These are phyloP conservation scores for Falco biarmicus DNA, from an alignment of 2,797 vertebrate genomes.

Conservation along the genomic window DNA sequence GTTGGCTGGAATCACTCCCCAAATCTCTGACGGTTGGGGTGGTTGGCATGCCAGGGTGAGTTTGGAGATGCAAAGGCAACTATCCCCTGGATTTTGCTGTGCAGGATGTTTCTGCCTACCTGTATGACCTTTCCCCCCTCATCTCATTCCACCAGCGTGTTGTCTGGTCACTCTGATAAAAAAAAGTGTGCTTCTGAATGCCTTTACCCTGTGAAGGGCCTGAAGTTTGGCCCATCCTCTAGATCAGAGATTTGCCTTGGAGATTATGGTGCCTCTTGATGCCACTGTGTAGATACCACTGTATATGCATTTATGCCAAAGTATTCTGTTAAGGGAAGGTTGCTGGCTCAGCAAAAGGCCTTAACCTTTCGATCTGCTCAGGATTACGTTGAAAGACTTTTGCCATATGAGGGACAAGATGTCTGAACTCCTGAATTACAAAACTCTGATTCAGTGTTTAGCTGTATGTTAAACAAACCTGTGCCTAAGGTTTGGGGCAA, in stretches of 20 bases:
- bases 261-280: background rate
- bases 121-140: background rate
- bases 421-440: too few species aligned
- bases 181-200: background rate
- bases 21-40: conserved; percentile 86
- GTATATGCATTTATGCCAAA: too few species aligned
- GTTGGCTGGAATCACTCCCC: conserved; percentile 86
- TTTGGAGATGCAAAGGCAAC: background rate
- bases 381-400: too few species aligned
- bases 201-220: background rate
- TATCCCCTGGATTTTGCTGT: background rate
- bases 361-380: too few species aligned
- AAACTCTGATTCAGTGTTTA: too few species aligned
- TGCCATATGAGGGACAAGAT: too few species aligned
- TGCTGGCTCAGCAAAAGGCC: too few species aligned
- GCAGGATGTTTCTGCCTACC: background rate
- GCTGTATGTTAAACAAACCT: too few species aligned
- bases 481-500: too few species aligned
- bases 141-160: background rate
- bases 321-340: too few species aligned
- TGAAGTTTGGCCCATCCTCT: background rate
- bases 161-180: background rate
- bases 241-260: background rate
- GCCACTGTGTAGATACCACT: too few species aligned
- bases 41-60: conserved; percentile 92